Conservation (phyloP, 1,140 invertebrate genomes). For the Formica exsecta region DNA sequence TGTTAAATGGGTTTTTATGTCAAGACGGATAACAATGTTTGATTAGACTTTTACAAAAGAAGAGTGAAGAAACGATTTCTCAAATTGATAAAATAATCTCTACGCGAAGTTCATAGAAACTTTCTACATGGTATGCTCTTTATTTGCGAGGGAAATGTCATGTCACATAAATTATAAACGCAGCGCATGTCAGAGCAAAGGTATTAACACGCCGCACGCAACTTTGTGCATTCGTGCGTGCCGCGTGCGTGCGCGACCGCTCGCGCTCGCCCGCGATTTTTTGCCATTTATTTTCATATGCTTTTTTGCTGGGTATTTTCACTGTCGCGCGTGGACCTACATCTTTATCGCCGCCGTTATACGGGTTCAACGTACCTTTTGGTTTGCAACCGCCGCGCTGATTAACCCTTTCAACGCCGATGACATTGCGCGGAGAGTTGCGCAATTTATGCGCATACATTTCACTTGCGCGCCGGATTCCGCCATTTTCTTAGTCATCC, state of each 20-base stretch:
- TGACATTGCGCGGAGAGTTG: slow-evolving; percentile 47
- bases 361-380: slow-evolving; percentile 37
- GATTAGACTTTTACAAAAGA: background rate
- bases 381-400: slow-evolving; percentile 36
- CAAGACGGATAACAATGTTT: background rate
- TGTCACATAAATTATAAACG: slow-evolving; percentile 29
- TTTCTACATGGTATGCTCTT: slow-evolving; percentile 9
- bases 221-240: slow-evolving; percentile 39
- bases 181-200: background rate
- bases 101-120: background rate
- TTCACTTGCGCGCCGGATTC: slow-evolving; percentile 51
- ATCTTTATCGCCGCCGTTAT: slow-evolving; percentile 51
- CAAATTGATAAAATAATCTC: background rate
- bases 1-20: background rate
- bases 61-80: background rate
- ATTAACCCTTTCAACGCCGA: slow-evolving; percentile 58
- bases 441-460: slow-evolving; percentile 63
- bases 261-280: slow-evolving; percentile 2
- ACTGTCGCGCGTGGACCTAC: background rate
- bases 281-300: slow-evolving; percentile 29
- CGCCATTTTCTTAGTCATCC: slow-evolving; percentile 57
- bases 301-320: slow-evolving; percentile 19
- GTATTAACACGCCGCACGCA: slow-evolving; percentile 46
- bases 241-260: background rate
- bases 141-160: slow-evolving; percentile 18